Evolutionary conservation across 2,797 vertebrate species (phyloP), one percentile per base, ranked within the genome.

Genomic region (Bufotes viridis): DNA sequence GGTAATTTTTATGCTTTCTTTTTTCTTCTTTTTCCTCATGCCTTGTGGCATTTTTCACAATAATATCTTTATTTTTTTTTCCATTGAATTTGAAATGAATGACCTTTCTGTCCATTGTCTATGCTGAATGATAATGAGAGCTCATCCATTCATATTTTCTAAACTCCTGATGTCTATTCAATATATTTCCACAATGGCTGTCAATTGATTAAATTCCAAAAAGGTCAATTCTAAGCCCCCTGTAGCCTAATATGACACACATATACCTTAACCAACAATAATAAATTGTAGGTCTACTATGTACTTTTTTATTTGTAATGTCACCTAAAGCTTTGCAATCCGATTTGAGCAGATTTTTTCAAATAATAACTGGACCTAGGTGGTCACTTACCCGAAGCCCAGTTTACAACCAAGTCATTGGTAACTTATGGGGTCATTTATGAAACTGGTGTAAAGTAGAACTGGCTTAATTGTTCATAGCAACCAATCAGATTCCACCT

Each of bases 61-160:
- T 55, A 55, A 20, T 24, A 53, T 78, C 12, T 6, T 42, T 42
- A 6, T 42, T 42, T 55, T 55, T 53, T 84, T 55, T 58, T 14
- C 20, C 10, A 13, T n/a, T 22, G 67, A 72, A 24, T 60, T 49
- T 75, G 11, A 26, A 61, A 13, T 26, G 26, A 20, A 15, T 84
- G 29, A 74, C 69, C 69, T 74, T 84, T 84, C 24, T 49, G 18
- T 29, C 24, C 20, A 75, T 61, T 76, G 60, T 60, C 70, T 61
- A 51, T 55, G 29, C 29, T 60, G 12, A 61, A 84, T 76, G 55
- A 17, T 72, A 84, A 76, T 84, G 69, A 51, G 58, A 49, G 24
- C 53, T 34, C 20, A 14, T 74, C 58, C 29, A 72, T 76, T 34
- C 29, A 24, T 11, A 72, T 57, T 51, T 12, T 63, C 58, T 26